These are phyloP conservation scores for Potamarius usumacintae DNA, from an alignment of 2,113 vertebrate species.

Conservation along the genomic window DNA sequence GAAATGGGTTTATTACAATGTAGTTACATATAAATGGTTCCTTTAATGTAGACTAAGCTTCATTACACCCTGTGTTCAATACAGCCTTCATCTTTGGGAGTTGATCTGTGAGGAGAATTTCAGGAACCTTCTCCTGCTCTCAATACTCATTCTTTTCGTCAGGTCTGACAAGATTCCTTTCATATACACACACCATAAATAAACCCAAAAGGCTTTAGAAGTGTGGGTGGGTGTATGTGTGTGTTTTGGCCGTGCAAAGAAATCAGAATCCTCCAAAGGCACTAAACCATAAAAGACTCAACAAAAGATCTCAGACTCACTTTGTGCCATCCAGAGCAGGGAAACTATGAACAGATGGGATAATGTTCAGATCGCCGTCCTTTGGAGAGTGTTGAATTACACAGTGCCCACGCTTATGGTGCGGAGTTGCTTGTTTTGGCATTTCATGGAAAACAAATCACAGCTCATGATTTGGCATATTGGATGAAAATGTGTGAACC, in stretches of 20 bases:
- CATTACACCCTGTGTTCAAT: not conserved
- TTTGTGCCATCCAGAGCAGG: conserved; percentile 3
- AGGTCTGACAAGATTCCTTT: conserved; percentile 28
- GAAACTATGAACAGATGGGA: conserved; percentile 24
- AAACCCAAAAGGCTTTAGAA: conserved; percentile 19
- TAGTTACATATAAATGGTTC: not conserved
- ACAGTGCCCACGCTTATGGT: conserved; percentile 13
- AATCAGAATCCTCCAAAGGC: conserved; percentile 17
- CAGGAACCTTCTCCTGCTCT: conserved; percentile 29
- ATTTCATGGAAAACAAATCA: not conserved
- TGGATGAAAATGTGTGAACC: not conserved
- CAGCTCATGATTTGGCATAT: not conserved
- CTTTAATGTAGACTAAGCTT: not conserved
- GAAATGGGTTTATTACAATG: conserved; percentile 9
- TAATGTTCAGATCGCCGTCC: conserved; percentile 16
- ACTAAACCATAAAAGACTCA: conserved; percentile 3
- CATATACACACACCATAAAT: conserved; percentile 31
- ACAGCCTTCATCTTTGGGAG: not conserved
- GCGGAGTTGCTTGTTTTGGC: conserved; percentile 5
- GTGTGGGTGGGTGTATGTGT: not conserved
- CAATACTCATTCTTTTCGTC: conserved; percentile 25
- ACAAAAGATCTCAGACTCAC: not conserved
- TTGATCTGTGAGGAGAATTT: conserved; percentile 33
- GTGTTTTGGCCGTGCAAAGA: conserved; percentile 11
- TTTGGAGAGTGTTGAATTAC: not conserved